phyloP scores from a whole-genome alignment of 2,113 vertebrate species.

The Hippocampus abdominalis region DNA sequence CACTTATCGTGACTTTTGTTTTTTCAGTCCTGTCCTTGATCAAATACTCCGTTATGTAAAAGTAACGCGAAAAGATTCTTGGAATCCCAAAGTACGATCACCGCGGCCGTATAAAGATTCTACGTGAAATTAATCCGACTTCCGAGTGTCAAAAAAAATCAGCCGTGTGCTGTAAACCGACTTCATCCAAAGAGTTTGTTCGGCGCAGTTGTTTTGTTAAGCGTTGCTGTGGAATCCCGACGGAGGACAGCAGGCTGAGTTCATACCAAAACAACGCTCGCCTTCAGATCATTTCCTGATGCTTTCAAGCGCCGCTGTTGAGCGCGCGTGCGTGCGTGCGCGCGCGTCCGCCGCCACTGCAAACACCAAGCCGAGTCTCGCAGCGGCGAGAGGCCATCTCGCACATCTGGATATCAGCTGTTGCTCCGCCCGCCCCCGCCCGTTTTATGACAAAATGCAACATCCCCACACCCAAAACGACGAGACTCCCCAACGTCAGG shows the following conservation, averaged over 20 bases:
- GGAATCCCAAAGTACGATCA: too few species aligned
- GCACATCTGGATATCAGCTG: constrained; percentile 68
- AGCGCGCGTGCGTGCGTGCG: not conserved
- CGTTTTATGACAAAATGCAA: constrained; percentile 38
- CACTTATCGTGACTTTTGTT: too few species aligned
- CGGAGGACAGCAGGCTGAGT: constrained; percentile 24
- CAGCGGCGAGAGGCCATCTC: constrained; percentile 23
- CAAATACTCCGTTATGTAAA: too few species aligned
- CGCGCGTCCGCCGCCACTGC: not conserved
- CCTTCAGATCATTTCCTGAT: not conserved
- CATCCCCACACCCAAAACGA: constrained; percentile 51
- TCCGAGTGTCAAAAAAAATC: too few species aligned
- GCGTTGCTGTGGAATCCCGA: constrained; percentile 29
- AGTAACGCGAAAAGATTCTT: too few species aligned
- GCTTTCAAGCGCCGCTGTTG: not conserved
- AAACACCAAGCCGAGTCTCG: constrained; percentile 17
- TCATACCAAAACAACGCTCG: not conserved
- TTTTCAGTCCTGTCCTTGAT: too few species aligned
- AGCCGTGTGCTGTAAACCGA: not conserved
- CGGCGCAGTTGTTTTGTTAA: not conserved
- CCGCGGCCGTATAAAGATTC: too few species aligned
- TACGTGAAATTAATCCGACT: too few species aligned
- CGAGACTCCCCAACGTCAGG: constrained; percentile 25
- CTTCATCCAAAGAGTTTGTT: not conserved
- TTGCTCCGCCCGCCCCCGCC: constrained; percentile 42